A percentile compares a stretch with the other conserved stretches of the same genome.
phyloP scores from a whole-genome alignment of 2,888 invertebrate species.

The Marasmarcha lunaedactyla region DNA sequence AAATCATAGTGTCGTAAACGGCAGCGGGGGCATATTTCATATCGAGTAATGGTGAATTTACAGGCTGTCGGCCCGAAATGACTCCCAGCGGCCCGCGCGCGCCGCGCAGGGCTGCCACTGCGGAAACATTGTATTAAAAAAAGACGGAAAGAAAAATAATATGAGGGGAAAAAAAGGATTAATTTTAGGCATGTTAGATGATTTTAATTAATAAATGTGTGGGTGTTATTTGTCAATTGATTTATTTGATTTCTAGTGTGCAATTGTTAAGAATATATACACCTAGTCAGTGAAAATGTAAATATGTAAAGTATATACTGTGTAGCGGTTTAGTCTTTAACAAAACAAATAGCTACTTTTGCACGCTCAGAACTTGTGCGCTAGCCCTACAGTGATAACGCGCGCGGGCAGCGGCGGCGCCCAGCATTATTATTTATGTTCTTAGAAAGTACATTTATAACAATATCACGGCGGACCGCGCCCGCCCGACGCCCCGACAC shows the following conservation, averaged over 20 bases:
- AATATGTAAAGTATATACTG: no score
- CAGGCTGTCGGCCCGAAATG: slow-evolving; percentile 66
- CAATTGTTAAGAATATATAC: no score
- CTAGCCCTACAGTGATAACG: no score
- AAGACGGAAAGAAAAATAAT: background rate
- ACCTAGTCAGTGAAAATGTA: no score
- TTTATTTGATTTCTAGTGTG: no score
- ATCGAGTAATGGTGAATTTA: slow-evolving; percentile 70
- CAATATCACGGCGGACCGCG: slow-evolving; percentile 68
- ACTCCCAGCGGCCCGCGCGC: slow-evolving; percentile 60
- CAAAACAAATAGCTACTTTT: no score
- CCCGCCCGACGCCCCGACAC: slow-evolving; percentile 49
- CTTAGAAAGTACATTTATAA: slow-evolving; percentile 67
- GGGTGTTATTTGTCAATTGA: no score
- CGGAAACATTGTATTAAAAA: background rate
- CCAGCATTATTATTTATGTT: slow-evolving; percentile 66
- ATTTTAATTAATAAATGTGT: no score
- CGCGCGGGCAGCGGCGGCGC: slow-evolving; percentile 25
- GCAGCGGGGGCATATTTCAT: slow-evolving; percentile 58
- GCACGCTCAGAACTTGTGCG: no score
- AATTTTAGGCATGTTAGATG: background rate
- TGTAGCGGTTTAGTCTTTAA: no score
- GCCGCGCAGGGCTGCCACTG: slow-evolving; percentile 19
- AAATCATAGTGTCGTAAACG: slow-evolving; percentile 46
- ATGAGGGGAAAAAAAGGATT: background rate